Evolutionary conservation across 2,888 invertebrate species (phyloP).

Genomic region (Ormia ochracea): DNA sequence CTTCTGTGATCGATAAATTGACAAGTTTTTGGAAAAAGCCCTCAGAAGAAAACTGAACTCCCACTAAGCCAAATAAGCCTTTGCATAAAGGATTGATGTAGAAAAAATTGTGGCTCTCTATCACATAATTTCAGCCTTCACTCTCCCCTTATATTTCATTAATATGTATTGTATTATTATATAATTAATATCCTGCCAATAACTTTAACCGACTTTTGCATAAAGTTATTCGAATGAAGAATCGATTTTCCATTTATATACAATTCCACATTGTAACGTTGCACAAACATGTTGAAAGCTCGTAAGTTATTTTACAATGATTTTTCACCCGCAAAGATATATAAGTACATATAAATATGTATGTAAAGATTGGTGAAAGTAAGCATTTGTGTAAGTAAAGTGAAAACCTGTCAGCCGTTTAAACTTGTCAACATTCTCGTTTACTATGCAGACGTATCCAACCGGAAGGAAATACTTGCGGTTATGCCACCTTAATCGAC

Average conservation of each 20-base stretch:
- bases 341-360: not conserved
- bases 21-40: no score
- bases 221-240: slow-evolving; percentile 13
- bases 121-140: no score
- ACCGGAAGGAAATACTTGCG: slow-evolving; percentile 63
- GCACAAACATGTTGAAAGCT: not conserved
- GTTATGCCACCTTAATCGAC: slow-evolving; percentile 63
- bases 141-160: no score
- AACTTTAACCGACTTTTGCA: slow-evolving; percentile 1
- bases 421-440: slow-evolving; percentile 62
- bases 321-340: not conserved
- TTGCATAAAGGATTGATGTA: no score
- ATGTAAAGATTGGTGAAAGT: not conserved
- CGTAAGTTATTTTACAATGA: not conserved
- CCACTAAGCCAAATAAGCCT: no score
- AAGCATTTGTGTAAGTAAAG: slow-evolving; percentile 20
- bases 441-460: slow-evolving; percentile 54
- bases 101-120: no score
- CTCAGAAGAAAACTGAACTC: no score
- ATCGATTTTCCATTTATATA: slow-evolving; percentile 48
- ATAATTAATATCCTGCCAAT: no score
- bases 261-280: slow-evolving; percentile 3
- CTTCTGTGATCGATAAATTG: no score
- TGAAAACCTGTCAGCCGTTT: slow-evolving; percentile 61
- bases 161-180: no score